These are phyloP conservation scores for Microplitis deprimator DNA, from an alignment of 2,888 invertebrate species.

Conservation along the genomic window DNA sequence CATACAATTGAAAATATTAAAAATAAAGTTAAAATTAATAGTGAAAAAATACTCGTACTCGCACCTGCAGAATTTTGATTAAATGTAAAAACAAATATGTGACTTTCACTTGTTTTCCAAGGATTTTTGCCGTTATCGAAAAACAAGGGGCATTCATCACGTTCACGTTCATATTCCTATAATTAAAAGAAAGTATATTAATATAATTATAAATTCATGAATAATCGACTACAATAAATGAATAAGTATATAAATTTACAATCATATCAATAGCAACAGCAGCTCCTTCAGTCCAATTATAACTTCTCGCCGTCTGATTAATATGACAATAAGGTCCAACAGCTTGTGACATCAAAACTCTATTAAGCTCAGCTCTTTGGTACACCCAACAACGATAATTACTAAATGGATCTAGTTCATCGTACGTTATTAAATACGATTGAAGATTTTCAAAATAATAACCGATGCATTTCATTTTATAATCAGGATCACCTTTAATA, in stretches of 20 bases:
- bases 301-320: constrained; percentile 90
- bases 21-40: not conserved
- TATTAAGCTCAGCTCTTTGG: constrained; percentile 93
- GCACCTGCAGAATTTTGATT: constrained; percentile 58
- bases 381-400: constrained; percentile 99
- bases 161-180: constrained; percentile 73
- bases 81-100: constrained; percentile 81
- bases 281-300: constrained; percentile 92
- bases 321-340: constrained; percentile 93
- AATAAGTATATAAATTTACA: constrained; percentile 72
- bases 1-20: not conserved
- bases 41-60: constrained; percentile 8
- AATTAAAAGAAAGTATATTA: constrained; percentile 55
- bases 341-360: constrained; percentile 87
- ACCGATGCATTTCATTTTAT: constrained; percentile 96
- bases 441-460: constrained; percentile 98
- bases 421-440: constrained; percentile 95
- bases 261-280: constrained; percentile 92
- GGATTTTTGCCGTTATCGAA: constrained; percentile 95
- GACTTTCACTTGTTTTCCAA: constrained; percentile 82
- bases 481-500: constrained; percentile 87
- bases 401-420: constrained; percentile 95
- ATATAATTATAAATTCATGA: constrained; percentile 15
- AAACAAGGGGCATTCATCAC: constrained; percentile 97
- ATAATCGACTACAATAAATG: constrained; percentile 21